A percentile compares a stretch with the other conserved stretches of the same genome.
Evolutionary conservation across 2,797 vertebrate genomes (phyloP).

Genomic region (Pseudochaenichthys georgianus): DNA sequence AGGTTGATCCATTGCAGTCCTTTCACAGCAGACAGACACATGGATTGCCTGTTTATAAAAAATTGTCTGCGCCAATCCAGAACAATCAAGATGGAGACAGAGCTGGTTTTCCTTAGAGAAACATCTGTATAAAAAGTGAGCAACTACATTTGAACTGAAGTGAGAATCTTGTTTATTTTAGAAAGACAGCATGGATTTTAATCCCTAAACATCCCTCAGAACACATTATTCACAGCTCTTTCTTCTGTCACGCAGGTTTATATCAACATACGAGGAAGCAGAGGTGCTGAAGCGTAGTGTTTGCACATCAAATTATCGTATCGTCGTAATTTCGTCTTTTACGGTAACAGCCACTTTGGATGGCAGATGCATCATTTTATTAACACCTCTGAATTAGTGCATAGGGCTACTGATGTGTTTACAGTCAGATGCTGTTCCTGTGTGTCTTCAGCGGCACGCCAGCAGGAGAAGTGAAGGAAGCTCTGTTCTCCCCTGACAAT

Average conservation of each 20-base stretch:
- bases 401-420: conserved; percentile 12
- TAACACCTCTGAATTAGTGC: conserved; percentile 43
- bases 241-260: conserved; percentile 32
- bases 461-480: conserved; percentile 39
- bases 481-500: conserved; percentile 62
- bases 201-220: conserved; percentile 11
- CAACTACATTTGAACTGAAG: background rate
- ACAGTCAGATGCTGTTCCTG: conserved; percentile 1
- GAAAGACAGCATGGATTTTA: conserved; percentile 18
- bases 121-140: conserved; percentile 12
- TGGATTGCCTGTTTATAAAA: conserved; percentile 21
- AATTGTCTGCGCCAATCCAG: conserved; percentile 17
- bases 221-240: conserved; percentile 14
- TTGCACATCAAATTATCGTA: conserved; percentile 43
- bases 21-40: conserved; percentile 20
- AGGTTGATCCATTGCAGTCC: conserved; percentile 29
- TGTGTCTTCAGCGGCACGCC: conserved; percentile 14
- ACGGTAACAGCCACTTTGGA: conserved; percentile 33
- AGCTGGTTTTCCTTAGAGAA: conserved; percentile 21
- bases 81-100: conserved; percentile 34
- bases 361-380: conserved; percentile 44
- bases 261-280: conserved; percentile 20
- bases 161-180: conserved; percentile 22
- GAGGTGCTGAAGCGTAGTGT: conserved; percentile 23
- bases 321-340: conserved; percentile 23